Conservation (phyloP, 2,113 vertebrate genomes). For the Rissa tridactyla region DNA sequence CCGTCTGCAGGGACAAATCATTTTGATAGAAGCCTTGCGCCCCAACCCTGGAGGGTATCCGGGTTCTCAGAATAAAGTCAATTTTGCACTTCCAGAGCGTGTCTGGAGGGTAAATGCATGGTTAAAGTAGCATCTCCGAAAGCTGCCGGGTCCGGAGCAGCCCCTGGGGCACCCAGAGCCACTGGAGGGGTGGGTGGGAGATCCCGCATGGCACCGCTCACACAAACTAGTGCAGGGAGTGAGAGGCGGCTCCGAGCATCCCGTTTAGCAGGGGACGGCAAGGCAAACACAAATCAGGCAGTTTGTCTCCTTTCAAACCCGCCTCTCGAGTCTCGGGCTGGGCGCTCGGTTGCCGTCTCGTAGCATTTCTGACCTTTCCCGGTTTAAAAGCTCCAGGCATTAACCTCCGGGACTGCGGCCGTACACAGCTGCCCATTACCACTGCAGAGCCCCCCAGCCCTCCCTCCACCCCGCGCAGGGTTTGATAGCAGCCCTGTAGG, state of each 20-base stretch:
- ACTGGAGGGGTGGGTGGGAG: not conserved
- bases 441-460: not conserved
- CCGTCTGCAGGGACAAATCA: not conserved
- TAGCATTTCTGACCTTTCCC: not conserved
- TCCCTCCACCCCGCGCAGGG: fast-evolving
- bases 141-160: fast-evolving
- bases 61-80: not conserved
- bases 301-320: not conserved
- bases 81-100: not conserved
- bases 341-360: fast-evolving
- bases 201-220: fast-evolving
- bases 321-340: fast-evolving
- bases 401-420: not conserved
- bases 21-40: not conserved
- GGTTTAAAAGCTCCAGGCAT: not conserved
- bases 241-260: not conserved
- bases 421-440: not conserved
- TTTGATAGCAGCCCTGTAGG: not conserved
- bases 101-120: fast-evolving
- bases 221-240: fast-evolving
- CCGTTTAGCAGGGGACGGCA: not conserved
- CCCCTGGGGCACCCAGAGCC: not conserved
- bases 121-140: not conserved
- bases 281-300: fast-evolving
- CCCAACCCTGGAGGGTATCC: fast-evolving